Percentiles rank a stretch among this genome's conserved stretches.
phyloP scores from a whole-genome alignment of 2,113 vertebrate genomes.

The Ammodytes dubius region DNA sequence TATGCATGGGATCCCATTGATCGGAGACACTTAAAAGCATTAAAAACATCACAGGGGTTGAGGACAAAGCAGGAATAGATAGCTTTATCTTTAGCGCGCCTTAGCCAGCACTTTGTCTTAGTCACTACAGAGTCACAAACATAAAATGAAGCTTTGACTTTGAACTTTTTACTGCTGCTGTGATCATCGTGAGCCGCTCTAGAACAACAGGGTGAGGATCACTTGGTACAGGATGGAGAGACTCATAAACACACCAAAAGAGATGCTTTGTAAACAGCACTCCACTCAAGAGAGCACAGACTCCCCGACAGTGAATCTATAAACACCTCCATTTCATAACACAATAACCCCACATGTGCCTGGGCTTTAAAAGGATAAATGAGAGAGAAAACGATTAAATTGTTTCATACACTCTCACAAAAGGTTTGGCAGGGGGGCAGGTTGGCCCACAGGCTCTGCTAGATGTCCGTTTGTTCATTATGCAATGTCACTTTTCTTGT shows the following conservation, averaged over 20 bases:
- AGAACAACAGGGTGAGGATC: neutral
- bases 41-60: slow-evolving; percentile 34
- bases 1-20: slow-evolving; percentile 60
- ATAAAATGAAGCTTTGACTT: slow-evolving; percentile 23
- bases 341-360: slow-evolving; percentile 1
- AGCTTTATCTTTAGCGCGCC: slow-evolving; percentile 6
- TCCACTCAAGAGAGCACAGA: neutral
- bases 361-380: neutral
- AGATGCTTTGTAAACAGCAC: neutral
- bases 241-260: neutral
- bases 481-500: neutral
- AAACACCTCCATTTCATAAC: neutral
- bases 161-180: slow-evolving; percentile 14
- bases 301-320: neutral
- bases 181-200: neutral
- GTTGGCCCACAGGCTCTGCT: neutral
- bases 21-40: slow-evolving; percentile 31
- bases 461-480: neutral
- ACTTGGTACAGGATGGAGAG: neutral
- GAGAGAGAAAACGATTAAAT: neutral
- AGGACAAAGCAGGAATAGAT: slow-evolving; percentile 22
- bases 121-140: slow-evolving; percentile 15
- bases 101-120: slow-evolving; percentile 4
- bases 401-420: neutral
- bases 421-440: neutral